Evolutionary conservation across 1,140 invertebrate species (phyloP).

Genomic region (Dermatophagoides farinae): DNA sequence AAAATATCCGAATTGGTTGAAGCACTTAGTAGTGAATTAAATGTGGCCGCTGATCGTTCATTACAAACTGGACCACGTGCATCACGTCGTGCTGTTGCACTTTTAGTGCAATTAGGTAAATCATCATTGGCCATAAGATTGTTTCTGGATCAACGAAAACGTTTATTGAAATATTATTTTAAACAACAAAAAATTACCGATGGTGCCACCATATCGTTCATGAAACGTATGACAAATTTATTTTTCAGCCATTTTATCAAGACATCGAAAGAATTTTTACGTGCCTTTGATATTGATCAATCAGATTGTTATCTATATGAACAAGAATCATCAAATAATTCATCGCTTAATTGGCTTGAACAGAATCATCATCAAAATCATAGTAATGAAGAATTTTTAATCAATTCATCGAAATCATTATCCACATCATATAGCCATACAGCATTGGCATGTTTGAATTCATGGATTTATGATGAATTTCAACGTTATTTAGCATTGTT

Average conservation of each 20-base stretch:
- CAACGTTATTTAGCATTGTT: slow-evolving; percentile 53
- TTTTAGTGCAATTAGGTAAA: slow-evolving; percentile 65
- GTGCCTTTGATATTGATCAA: slow-evolving; percentile 37
- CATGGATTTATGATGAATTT: slow-evolving; percentile 38
- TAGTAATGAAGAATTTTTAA: neutral
- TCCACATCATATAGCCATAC: neutral
- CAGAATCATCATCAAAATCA: neutral
- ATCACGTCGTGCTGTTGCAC: slow-evolving; percentile 55
- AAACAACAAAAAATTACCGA: slow-evolving; percentile 60
- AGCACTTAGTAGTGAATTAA: slow-evolving; percentile 66
- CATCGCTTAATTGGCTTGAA: neutral
- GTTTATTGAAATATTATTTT: slow-evolving; percentile 54
- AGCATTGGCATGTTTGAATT: slow-evolving; percentile 9
- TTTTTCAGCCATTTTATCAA: slow-evolving; percentile 72
- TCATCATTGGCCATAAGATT: slow-evolving; percentile 52
- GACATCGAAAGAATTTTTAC: slow-evolving; percentile 61
- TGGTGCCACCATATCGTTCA: slow-evolving; percentile 60
- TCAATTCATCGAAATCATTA: neutral
- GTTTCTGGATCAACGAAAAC: slow-evolving; percentile 62
- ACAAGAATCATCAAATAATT: neutral
- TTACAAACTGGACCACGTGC: slow-evolving; percentile 77
- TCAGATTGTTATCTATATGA: neutral
- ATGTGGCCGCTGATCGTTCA: slow-evolving; percentile 64
- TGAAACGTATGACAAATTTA: slow-evolving; percentile 57
- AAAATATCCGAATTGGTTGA: slow-evolving; percentile 55